phyloP scores from a whole-genome alignment of 2,888 invertebrate species.

The Dendrolimus houi region DNA sequence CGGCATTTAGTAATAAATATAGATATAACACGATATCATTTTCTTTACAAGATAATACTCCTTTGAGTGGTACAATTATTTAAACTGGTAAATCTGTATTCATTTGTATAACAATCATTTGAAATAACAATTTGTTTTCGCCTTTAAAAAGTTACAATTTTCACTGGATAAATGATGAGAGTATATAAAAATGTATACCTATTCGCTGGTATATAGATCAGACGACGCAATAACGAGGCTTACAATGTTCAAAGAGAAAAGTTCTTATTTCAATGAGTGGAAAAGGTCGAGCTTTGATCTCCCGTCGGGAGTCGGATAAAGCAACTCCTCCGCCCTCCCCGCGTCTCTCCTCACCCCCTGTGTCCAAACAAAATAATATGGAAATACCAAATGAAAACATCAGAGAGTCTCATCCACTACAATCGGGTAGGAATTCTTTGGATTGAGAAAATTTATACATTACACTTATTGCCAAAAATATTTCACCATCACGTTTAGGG shows the following conservation, averaged over 20 bases:
- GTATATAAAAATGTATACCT: too few species aligned
- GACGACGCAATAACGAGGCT: neutral
- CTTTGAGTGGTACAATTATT: too few species aligned
- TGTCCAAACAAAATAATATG: conserved; percentile 56
- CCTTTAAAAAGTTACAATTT: too few species aligned
- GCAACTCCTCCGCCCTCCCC: neutral
- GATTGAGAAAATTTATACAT: conserved; percentile 27
- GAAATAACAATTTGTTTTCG: too few species aligned
- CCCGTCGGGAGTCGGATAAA: neutral
- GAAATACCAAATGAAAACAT: conserved; percentile 59
- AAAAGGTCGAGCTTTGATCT: neutral
- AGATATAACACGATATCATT: too few species aligned
- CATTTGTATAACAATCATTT: too few species aligned
- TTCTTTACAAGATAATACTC: too few species aligned
- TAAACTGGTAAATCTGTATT: too few species aligned
- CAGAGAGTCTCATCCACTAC: conserved; percentile 40
- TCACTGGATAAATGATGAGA: too few species aligned
- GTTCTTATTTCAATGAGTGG: neutral
- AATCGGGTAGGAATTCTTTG: conserved; percentile 43
- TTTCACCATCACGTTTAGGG: neutral
- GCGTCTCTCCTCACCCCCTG: neutral
- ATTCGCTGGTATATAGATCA: neutral
- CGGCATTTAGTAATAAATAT: too few species aligned
- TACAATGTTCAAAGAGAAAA: neutral
- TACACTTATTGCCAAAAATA: conserved; percentile 15